Conservation (phyloP, 2,888 invertebrate genomes). For the Strigamia maritima region DNA sequence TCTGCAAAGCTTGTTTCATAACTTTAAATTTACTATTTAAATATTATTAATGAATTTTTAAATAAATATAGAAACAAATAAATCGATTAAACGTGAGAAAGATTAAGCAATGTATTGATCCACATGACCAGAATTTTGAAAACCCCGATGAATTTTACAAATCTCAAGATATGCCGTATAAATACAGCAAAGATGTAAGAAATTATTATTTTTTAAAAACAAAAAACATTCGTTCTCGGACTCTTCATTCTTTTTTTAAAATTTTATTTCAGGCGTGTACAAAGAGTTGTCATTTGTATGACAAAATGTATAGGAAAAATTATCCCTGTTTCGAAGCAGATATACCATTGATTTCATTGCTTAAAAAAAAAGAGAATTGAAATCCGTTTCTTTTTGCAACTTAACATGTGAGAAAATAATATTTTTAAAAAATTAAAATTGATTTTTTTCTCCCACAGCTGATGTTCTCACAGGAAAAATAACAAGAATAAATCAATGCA, state of each 20-base stretch:
- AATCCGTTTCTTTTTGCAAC: background rate
- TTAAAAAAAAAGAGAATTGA: background rate
- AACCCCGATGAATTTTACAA: background rate
- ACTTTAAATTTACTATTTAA: too few relatives aligned
- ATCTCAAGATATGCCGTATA: background rate
- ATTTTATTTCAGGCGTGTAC: background rate
- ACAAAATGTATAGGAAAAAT: background rate
- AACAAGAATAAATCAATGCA: background rate
- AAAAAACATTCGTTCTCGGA: background rate
- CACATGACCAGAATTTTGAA: background rate
- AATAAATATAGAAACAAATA: background rate
- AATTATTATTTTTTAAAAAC: background rate
- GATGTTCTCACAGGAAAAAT: background rate
- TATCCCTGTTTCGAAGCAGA: background rate
- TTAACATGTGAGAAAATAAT: background rate
- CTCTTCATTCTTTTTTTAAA: background rate
- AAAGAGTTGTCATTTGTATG: background rate
- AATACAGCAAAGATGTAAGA: background rate
- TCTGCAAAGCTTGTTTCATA: too few relatives aligned
- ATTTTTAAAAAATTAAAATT: background rate
- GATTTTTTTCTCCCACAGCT: background rate
- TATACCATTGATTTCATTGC: background rate
- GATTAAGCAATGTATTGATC: background rate
- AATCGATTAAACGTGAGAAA: background rate
- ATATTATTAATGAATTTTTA: background rate